Evolutionary conservation across 2,113 vertebrate species (phyloP).

Genomic region (Vulpes lagopus): DNA sequence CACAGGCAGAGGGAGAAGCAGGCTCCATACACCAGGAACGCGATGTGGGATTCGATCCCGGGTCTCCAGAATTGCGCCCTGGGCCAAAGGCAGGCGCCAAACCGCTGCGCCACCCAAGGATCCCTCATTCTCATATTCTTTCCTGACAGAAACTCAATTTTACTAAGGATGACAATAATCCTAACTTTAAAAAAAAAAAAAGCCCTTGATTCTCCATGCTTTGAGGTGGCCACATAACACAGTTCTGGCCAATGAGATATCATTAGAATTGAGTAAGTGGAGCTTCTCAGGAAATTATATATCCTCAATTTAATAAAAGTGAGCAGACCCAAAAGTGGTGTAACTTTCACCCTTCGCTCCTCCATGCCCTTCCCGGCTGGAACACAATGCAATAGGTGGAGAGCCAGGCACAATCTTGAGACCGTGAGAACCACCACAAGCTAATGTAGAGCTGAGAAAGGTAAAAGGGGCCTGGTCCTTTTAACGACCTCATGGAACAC

Average conservation of each 20-base stretch:
- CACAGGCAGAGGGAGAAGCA: no score
- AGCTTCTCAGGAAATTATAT: background rate
- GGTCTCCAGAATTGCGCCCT: no score
- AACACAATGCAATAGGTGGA: background rate
- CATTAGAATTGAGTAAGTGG: background rate
- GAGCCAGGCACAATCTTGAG: background rate
- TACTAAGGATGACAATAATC: background rate
- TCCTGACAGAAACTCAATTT: constrained; percentile 2
- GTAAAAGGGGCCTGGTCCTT: background rate
- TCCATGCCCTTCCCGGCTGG: background rate
- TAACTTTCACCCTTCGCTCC: background rate
- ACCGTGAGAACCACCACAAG: background rate
- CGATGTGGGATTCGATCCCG: no score
- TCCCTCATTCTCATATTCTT: background rate
- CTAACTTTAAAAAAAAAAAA: background rate
- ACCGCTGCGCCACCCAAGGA: no score
- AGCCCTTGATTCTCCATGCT: background rate
- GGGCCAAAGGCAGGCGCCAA: no score
- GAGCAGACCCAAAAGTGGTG: background rate
- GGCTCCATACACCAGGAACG: no score
- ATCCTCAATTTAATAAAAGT: background rate
- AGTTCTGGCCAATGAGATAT: background rate
- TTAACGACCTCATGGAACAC: background rate
- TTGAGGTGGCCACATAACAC: background rate
- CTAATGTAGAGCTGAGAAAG: background rate